Evolutionary conservation across 2,797 vertebrate species (phyloP).

Genomic region (Neosilurus mollespiculum): DNA sequence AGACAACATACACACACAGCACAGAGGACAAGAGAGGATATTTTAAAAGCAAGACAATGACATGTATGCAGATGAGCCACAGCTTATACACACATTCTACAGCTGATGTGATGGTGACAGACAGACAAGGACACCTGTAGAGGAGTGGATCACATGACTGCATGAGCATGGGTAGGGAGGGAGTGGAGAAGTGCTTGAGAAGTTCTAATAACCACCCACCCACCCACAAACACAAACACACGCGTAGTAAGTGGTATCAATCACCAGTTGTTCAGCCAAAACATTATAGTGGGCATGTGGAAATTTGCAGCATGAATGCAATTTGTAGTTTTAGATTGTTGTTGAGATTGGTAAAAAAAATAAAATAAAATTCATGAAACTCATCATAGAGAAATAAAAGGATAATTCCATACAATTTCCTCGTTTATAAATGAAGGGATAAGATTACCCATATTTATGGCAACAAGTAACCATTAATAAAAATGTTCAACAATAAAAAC

Average conservation of each 20-base stretch:
- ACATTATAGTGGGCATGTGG: too few relatives aligned
- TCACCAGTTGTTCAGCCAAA: slow-evolving; percentile 14
- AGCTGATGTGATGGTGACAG: slow-evolving; percentile 40
- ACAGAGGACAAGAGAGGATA: slow-evolving; percentile 45
- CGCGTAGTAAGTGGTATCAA: not conserved
- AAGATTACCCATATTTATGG: not conserved
- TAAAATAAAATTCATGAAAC: too few relatives aligned
- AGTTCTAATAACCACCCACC: not conserved
- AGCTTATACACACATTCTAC: slow-evolving; percentile 5
- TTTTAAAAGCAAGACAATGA: slow-evolving; percentile 44
- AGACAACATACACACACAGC: slow-evolving; percentile 13
- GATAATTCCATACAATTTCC: not conserved
- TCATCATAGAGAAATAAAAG: not conserved
- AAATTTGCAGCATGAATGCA: not conserved
- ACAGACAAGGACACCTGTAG: slow-evolving; percentile 36
- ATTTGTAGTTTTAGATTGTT: not conserved
- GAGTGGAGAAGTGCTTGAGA: not conserved
- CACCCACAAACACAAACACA: not conserved
- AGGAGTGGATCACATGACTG: slow-evolving; percentile 46
- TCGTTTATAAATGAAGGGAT: not conserved
- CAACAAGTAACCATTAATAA: not conserved
- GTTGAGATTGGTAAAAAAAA: not conserved
- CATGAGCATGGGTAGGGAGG: slow-evolving; percentile 37
- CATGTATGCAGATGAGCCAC: slow-evolving; percentile 38
- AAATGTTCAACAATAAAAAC: not conserved